Conservation (phyloP, 37 sponge, comb jelly and placozoan genomes). For the Cliona cf. orientalis region DNA sequence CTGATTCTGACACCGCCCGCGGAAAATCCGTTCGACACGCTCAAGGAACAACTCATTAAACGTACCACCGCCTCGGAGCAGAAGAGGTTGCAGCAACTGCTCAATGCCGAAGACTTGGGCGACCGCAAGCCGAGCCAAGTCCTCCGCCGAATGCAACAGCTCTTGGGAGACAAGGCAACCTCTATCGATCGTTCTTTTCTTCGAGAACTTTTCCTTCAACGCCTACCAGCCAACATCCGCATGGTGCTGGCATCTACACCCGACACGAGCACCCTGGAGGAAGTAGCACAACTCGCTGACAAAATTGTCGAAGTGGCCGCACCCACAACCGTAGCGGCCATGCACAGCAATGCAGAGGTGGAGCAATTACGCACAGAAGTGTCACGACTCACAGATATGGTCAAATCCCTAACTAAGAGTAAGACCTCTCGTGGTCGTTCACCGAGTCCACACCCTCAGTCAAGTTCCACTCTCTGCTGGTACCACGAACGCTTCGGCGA, state of each 20-base stretch:
- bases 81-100: neutral
- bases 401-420: slow-evolving; percentile 38
- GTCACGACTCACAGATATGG: slow-evolving; percentile 30
- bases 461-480: slow-evolving; percentile 55
- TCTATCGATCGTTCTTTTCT: slow-evolving; percentile 19
- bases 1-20: too few species aligned
- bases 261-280: slow-evolving; percentile 6
- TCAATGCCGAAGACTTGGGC: slow-evolving; percentile 4
- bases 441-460: slow-evolving; percentile 7
- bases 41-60: slow-evolving; percentile 23
- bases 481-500: slow-evolving; percentile 68
- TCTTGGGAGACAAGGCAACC: slow-evolving; percentile 34
- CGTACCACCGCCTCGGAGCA: too few species aligned
- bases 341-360: neutral
- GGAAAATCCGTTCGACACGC: neutral
- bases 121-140: slow-evolving; percentile 12
- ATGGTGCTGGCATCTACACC: slow-evolving; percentile 56
- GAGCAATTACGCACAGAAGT: slow-evolving; percentile 43
- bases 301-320: slow-evolving; percentile 48
- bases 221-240: slow-evolving; percentile 45
- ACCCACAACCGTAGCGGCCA: neutral
- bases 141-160: slow-evolving; percentile 29
- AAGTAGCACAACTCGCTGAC: slow-evolving; percentile 47
- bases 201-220: slow-evolving; percentile 51
- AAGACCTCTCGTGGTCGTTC: neutral